Percentiles rank a stretch among this genome's conserved stretches.
Evolutionary conservation across 1,140 invertebrate genomes (phyloP).

Genomic region (Meloidogyne hapla): DNA sequence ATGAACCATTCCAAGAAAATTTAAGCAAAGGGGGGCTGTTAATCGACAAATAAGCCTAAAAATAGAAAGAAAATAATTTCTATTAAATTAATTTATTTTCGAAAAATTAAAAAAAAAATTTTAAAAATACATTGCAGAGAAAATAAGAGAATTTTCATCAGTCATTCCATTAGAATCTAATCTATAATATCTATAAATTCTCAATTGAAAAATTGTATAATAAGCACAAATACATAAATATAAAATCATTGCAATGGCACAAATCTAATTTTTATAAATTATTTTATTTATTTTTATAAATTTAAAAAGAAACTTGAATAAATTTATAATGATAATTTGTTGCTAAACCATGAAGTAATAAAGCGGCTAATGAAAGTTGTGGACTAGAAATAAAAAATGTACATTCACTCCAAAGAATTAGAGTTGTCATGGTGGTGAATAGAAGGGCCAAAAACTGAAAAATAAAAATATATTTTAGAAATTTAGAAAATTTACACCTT

Average conservation of each 20-base stretch:
- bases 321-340: constrained; percentile 84
- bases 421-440: constrained; percentile 75
- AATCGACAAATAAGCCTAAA: constrained; percentile 87
- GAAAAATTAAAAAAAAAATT: too few species aligned
- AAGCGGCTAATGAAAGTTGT: constrained; percentile 89
- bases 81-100: constrained; percentile 8
- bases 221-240: constrained; percentile 96
- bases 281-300: constrained; percentile 11
- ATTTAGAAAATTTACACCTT: constrained; percentile 12
- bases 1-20: constrained; percentile 94
- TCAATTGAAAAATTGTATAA: constrained; percentile 92
- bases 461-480: constrained; percentile 32
- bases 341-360: constrained; percentile 80
- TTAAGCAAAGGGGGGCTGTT: constrained; percentile 95
- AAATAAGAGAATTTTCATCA: constrained; percentile 96
- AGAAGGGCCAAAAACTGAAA: constrained; percentile 74
- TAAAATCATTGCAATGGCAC: constrained; percentile 83
- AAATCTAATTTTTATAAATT: constrained; percentile 68
- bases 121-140: constrained; percentile 80
- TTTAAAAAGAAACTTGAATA: constrained; percentile 77
- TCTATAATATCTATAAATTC: constrained; percentile 93
- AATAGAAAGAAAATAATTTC: constrained; percentile 15
- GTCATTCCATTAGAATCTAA: constrained; percentile 94
- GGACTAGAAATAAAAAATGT: constrained; percentile 90
- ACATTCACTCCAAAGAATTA: constrained; percentile 96